phyloP scores from a whole-genome alignment of 2,797 vertebrate species.

The Sebastes umbrosus region DNA sequence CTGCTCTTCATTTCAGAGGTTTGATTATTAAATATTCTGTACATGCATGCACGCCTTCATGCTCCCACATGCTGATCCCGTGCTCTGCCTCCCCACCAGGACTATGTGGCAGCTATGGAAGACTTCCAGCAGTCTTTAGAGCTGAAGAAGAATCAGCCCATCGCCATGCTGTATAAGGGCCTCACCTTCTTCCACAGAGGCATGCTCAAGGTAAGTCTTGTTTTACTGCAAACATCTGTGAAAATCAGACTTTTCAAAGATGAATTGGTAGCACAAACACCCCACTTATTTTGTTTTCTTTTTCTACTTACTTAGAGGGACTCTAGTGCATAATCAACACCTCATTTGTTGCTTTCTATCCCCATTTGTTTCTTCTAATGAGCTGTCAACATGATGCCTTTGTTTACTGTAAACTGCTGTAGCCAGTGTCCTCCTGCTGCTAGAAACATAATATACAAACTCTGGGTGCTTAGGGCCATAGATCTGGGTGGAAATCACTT shows the following conservation, averaged over 20 bases:
- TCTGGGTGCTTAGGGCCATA: not conserved
- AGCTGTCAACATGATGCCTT: not conserved
- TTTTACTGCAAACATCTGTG: not conserved
- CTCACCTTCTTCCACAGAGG: conserved; percentile 98
- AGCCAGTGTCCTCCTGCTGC: not conserved
- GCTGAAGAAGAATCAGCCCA: conserved; percentile 96
- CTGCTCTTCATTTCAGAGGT: conserved; percentile 99
- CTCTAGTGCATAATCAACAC: not conserved
- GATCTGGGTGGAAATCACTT: not conserved
- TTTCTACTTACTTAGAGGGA: not conserved
- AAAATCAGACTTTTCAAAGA: not conserved
- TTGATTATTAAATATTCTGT: not conserved
- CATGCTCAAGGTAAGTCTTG: conserved; percentile 88
- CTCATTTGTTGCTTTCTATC: not conserved
- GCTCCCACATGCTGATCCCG: not conserved
- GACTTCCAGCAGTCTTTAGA: conserved; percentile 96
- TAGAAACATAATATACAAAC: not conserved
- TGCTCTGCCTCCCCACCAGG: conserved; percentile 74
- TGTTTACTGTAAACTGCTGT: not conserved
- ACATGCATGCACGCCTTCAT: not conserved
- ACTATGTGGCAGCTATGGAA: conserved; percentile 94
- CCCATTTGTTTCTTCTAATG: not conserved
- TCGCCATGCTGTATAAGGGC: conserved; percentile 98
- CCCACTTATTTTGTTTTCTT: not conserved
- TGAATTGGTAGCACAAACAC: not conserved